Evolutionary conservation across 23 tunicate genomes (phyloP).

Genomic region (Trididemnum clinides): DNA sequence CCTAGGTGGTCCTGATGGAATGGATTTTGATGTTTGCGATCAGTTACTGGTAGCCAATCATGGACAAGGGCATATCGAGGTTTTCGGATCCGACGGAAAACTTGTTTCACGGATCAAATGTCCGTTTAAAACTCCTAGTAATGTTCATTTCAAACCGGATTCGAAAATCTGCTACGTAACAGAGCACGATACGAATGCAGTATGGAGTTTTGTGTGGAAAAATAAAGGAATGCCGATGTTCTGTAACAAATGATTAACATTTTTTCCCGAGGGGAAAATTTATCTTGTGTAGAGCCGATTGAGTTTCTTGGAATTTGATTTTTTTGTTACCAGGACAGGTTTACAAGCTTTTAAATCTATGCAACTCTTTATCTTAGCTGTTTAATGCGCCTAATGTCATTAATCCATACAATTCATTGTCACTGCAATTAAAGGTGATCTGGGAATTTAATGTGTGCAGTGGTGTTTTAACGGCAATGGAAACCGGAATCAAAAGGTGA

Average conservation of each 20-base stretch:
- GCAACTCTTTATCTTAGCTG: too few species aligned
- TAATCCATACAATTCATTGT: too few species aligned
- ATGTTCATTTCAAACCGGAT: conserved; percentile 65
- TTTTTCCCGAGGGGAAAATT: too few species aligned
- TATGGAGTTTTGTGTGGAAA: conserved; percentile 88
- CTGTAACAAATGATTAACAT: conserved; percentile 43
- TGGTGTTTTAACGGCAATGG: too few species aligned
- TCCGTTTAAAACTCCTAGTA: conserved; percentile 67
- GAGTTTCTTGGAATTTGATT: too few species aligned
- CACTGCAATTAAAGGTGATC: too few species aligned
- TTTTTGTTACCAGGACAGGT: too few species aligned
- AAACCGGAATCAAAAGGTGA: too few species aligned
- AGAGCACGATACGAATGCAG: conserved; percentile 66
- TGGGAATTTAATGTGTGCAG: too few species aligned
- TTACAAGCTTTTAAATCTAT: too few species aligned
- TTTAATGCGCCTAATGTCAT: too few species aligned
- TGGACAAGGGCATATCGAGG: conserved; percentile 76
- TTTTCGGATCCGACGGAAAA: conserved; percentile 62
- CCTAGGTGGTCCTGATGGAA: conserved; percentile 78
- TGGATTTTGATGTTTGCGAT: conserved; percentile 72
- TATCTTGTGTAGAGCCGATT: too few species aligned
- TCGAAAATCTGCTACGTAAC: conserved; percentile 79
- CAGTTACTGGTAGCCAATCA: conserved; percentile 78
- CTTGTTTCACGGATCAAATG: conserved; percentile 57
- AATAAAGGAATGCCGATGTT: conserved; percentile 81